Percentiles rank a stretch among this genome's conserved stretches.
phyloP scores from a whole-genome alignment of 2,113 vertebrate species.

The Rhadina sibilatrix region DNA sequence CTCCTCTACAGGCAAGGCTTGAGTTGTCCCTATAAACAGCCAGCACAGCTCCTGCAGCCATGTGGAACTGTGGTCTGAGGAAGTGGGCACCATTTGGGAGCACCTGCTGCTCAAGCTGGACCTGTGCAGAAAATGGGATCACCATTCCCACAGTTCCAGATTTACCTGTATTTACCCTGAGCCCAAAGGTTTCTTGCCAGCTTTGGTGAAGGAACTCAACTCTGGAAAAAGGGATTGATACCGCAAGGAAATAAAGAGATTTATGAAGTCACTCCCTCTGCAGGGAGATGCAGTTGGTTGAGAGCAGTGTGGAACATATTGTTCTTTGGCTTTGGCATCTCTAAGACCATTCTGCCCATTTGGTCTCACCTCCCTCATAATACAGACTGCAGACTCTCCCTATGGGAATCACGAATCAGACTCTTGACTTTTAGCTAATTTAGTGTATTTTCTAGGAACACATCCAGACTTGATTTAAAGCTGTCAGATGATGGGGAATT shows the following conservation, averaged over 20 bases:
- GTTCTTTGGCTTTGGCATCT: background rate
- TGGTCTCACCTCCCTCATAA: slow-evolving; percentile 12
- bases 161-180: background rate
- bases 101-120: background rate
- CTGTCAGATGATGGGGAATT: slow-evolving; percentile 31
- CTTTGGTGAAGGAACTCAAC: background rate
- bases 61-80: background rate
- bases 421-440: slow-evolving; percentile 9
- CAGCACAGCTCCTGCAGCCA: background rate
- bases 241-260: background rate
- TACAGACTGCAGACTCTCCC: background rate
- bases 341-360: background rate
- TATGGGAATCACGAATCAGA: background rate
- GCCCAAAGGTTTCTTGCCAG: background rate
- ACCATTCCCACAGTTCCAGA: background rate
- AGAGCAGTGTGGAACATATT: background rate
- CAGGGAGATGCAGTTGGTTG: background rate
- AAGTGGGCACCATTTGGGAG: background rate
- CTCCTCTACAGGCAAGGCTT: background rate
- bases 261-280: background rate
- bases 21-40: background rate
- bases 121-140: background rate
- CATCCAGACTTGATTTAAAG: slow-evolving; percentile 46
- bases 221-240: background rate
- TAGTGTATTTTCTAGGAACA: slow-evolving; percentile 40